Evolutionary conservation across 2,113 vertebrate species (phyloP), one percentile per base, ranked within the genome.

Genomic region (Oplegnathus fasciatus): DNA sequence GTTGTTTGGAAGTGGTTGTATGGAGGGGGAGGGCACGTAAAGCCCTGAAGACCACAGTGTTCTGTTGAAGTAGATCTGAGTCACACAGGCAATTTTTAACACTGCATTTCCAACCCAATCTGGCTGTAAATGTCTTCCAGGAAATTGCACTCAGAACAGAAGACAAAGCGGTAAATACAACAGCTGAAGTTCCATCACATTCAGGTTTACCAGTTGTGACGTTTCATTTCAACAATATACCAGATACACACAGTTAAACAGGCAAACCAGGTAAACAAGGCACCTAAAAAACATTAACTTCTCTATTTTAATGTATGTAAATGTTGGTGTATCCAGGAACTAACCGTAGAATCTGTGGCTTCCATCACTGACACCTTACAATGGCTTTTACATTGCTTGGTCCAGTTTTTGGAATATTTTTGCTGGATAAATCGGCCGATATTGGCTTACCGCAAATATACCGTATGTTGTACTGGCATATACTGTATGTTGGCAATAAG

Each of bases 61-160:
- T 60, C 50, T 66, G 57, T 28, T 57, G 57, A 42, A 46, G 60
- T 42, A 30, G 40, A 9, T 57, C 24, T 58, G 77, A 69, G 50
- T 81, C 58, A 65, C 30, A 72, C 30, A 28, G 48, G 65, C 58
- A 58, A 26, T 60, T 67, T 74, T 84, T 18, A 42, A 60, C 61
- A 5, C 62, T 22, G 9, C 18, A 18, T 37, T 24, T n/a, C 6
- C 30, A 54, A 61, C 42, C 20, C 32, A 48, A n/a, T 58, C 50
- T 32, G 61, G 9, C 37, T 20, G 73, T 7, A 82, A 62, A 77
- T 32, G 75, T 37, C 62, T 50, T 26, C 26, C 62, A 79, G 62
- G 69, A 57, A 73, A 62, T 62, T 46, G 6, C 8, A 15, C 14
- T 46, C n/a, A n/a, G n/a, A n/a, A n/a, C n/a, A n/a, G n/a, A n/a